Conservation (phyloP, 2,113 vertebrate genomes). For the Willisornis vidua region DNA sequence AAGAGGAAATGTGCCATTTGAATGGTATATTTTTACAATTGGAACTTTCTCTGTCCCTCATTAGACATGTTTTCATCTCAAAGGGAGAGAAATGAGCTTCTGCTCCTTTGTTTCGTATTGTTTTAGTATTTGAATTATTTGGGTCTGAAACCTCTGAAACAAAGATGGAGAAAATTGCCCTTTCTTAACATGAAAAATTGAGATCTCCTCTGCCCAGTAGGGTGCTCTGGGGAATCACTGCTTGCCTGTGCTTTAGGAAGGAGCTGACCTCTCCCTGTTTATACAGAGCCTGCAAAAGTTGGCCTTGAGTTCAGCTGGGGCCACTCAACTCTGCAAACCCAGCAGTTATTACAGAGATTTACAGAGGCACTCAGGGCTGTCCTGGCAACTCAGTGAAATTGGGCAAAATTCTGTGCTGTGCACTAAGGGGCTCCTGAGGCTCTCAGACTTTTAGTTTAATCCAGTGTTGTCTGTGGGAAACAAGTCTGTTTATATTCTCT, state of each 20-base stretch:
- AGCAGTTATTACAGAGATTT: not conserved
- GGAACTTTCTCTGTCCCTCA: not conserved
- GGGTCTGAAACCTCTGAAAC: not conserved
- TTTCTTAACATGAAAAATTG: slow-evolving; percentile 5
- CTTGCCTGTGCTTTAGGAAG: not conserved
- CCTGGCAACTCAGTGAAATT: not conserved
- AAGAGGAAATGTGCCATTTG: not conserved
- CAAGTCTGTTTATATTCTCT: not conserved
- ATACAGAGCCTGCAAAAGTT: not conserved
- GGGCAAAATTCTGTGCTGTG: not conserved
- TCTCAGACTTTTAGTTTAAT: not conserved
- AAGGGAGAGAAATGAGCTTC: not conserved
- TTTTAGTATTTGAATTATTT: not conserved
- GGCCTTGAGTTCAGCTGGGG: not conserved
- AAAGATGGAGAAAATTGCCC: not conserved
- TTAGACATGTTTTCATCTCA: not conserved
- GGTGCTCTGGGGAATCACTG: not conserved
- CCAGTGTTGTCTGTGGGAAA: not conserved
- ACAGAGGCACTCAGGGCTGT: not conserved
- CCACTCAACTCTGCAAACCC: not conserved
- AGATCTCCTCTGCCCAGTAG: not conserved
- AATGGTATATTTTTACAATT: not conserved
- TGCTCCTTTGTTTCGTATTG: not conserved
- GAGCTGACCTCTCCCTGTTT: not conserved
- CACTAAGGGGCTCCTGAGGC: not conserved